Evolutionary conservation across 1,140 invertebrate genomes (phyloP).

Genomic region (Drosophila sechellia): DNA sequence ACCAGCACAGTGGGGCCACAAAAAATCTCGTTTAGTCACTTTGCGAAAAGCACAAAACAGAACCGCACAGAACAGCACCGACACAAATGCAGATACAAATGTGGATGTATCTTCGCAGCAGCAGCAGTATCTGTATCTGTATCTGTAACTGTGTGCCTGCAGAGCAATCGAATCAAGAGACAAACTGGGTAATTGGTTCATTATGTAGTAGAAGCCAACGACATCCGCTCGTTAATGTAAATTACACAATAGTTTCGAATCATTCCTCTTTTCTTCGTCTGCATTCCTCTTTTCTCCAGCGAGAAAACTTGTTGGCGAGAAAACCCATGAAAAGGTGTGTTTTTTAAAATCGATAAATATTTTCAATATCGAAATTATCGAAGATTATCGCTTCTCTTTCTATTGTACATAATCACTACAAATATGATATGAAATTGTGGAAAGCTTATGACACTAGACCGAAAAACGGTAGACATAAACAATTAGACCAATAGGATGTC

Average conservation of each 20-base stretch:
- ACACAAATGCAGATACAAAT: constrained; percentile 23
- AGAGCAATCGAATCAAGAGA: constrained; percentile 80
- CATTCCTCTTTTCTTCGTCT: constrained; percentile 9
- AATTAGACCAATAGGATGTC: too few relatives aligned
- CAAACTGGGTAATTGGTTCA: constrained; percentile 82
- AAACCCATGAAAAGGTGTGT: not conserved
- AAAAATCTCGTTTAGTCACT: constrained; percentile 52
- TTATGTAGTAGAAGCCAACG: constrained; percentile 78
- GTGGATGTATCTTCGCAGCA: constrained; percentile 9
- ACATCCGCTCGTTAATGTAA: constrained; percentile 81
- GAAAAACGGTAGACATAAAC: too few relatives aligned
- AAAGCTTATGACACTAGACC: too few relatives aligned
- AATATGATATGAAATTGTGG: too few relatives aligned
- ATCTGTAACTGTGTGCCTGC: constrained; percentile 37
- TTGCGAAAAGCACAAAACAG: constrained; percentile 42
- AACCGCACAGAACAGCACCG: constrained; percentile 16
- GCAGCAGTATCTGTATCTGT: constrained; percentile 9
- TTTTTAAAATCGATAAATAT: not conserved
- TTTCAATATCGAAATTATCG: not conserved
- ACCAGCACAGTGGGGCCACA: constrained; percentile 18
- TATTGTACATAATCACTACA: too few relatives aligned
- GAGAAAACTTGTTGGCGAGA: not conserved
- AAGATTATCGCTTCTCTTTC: not conserved
- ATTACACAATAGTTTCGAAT: constrained; percentile 80
- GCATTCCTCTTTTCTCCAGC: not conserved